These are phyloP conservation scores for Branchellion lobata DNA, from an alignment of 2,888 invertebrate species.

Conservation along the genomic window DNA sequence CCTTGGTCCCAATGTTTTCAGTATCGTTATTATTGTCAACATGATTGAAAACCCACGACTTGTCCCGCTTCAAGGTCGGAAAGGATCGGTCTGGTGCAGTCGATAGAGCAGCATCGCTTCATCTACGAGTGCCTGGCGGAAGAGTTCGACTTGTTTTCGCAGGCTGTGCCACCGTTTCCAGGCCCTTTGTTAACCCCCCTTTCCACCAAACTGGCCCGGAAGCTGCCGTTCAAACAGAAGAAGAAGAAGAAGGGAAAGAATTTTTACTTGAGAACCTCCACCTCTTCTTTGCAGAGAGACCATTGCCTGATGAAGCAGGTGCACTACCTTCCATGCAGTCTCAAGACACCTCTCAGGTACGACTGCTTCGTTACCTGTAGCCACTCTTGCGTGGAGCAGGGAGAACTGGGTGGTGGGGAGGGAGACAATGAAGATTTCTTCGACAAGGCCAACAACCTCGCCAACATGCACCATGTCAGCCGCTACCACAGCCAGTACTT, in stretches of 20 bases:
- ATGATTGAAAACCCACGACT: too few species aligned
- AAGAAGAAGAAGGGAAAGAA: not conserved
- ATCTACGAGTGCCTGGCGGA: conserved; percentile 49
- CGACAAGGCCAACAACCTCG: not conserved
- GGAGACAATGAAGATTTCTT: not conserved
- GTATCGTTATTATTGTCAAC: not conserved
- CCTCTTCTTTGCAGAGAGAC: conserved; percentile 12
- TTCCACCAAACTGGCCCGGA: conserved; percentile 3
- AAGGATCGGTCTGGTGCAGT: conserved; percentile 46
- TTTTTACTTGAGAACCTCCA: not conserved
- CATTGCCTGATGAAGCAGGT: conserved; percentile 38
- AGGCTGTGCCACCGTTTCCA: not conserved
- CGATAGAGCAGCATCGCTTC: conserved; percentile 49
- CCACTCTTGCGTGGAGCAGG: not conserved
- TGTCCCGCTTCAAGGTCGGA: conserved; percentile 36
- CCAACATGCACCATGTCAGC: not conserved
- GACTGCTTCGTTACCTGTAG: conserved; percentile 1
- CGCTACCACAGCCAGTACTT: not conserved
- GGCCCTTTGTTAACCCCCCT: not conserved
- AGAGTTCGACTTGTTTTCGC: conserved; percentile 45
- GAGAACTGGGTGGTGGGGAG: not conserved
- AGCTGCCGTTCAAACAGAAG: conserved; percentile 35
- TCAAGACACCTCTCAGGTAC: not conserved
- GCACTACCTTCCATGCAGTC: not conserved
- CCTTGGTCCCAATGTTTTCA: too few species aligned